These are phyloP conservation scores for Hymenopus coronatus DNA, from an alignment of 2,888 invertebrate species.

Conservation along the genomic window DNA sequence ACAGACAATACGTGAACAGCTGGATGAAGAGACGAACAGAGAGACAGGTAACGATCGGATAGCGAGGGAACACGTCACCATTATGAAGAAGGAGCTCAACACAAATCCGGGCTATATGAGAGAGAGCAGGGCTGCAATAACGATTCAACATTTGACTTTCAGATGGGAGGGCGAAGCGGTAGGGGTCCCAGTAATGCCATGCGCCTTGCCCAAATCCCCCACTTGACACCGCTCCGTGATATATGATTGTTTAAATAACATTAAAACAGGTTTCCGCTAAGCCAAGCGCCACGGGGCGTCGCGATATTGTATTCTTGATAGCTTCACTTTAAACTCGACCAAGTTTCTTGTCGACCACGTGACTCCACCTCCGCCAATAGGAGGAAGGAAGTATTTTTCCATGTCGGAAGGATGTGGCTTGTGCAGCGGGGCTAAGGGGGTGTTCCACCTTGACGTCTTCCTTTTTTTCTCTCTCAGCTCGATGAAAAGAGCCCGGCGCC, in stretches of 20 bases:
- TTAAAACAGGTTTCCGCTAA: constrained; percentile 27
- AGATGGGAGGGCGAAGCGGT: constrained; percentile 46
- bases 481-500: neutral
- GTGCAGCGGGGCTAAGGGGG: constrained; percentile 31
- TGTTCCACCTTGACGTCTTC: neutral
- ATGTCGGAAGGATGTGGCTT: constrained; percentile 37
- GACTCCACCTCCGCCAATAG: constrained; percentile 7
- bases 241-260: constrained; percentile 38
- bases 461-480: neutral
- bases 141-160: constrained; percentile 49
- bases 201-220: constrained; percentile 23
- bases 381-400: constrained; percentile 41
- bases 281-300: constrained; percentile 41
- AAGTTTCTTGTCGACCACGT: neutral
- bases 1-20: neutral
- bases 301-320: constrained; percentile 52
- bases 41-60: neutral
- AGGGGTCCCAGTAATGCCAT: constrained; percentile 37
- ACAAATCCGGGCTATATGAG: neutral
- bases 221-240: constrained; percentile 37
- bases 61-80: neutral
- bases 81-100: neutral
- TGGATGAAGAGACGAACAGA: neutral
- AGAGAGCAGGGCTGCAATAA: neutral
- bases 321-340: constrained; percentile 37